phyloP scores from a whole-genome alignment of 2,888 invertebrate species.

The Sminthurides aquaticus region DNA sequence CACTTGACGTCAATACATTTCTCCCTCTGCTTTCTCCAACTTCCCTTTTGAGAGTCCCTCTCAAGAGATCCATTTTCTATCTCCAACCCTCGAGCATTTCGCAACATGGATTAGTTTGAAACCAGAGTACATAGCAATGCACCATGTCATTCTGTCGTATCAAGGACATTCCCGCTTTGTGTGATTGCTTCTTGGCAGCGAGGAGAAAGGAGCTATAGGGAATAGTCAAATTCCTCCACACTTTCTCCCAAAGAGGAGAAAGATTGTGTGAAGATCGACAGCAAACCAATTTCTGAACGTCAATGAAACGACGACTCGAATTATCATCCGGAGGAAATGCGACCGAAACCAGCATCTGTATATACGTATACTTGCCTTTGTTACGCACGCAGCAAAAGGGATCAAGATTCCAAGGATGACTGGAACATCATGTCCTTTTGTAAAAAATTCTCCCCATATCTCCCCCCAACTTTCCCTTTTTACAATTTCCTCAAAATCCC shows the following conservation, averaged over 20 bases:
- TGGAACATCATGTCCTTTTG: neutral
- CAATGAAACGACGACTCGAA: slow-evolving; percentile 34
- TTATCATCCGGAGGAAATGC: slow-evolving; percentile 30
- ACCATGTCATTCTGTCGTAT: no score
- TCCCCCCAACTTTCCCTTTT: neutral
- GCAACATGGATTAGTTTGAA: no score
- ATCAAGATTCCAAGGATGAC: neutral
- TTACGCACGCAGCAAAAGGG: neutral
- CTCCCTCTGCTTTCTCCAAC: no score
- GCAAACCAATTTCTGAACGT: slow-evolving; percentile 37
- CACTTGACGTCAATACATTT: no score
- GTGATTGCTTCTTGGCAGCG: no score
- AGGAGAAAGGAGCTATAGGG: no score
- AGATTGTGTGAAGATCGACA: slow-evolving; percentile 28
- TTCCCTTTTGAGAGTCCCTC: no score
- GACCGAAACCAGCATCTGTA: neutral
- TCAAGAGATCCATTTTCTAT: no score
- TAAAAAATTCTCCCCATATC: neutral
- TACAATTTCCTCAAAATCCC: neutral
- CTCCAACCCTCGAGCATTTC: no score
- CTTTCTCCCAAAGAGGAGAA: slow-evolving; percentile 1
- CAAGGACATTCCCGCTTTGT: no score
- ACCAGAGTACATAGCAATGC: no score
- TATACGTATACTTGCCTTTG: no score
- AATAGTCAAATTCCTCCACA: neutral